Conservation (phyloP, 1,140 invertebrate genomes). For the Aethina tumida region DNA sequence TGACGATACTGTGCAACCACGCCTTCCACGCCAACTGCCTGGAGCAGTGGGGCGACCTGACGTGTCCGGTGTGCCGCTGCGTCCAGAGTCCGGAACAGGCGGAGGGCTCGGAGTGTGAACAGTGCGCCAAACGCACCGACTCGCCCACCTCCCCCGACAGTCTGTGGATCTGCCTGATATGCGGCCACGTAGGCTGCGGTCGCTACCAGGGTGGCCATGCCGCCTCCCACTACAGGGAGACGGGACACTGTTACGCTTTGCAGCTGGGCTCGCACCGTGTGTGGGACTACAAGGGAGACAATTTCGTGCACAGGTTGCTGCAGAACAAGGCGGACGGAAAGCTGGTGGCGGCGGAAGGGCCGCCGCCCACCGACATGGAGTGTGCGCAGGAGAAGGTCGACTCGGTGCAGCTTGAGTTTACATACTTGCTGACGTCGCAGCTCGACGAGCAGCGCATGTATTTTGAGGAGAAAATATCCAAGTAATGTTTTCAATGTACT, state of each 20-base stretch:
- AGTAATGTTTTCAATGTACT: constrained; percentile 36
- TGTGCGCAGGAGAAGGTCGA: constrained; percentile 79
- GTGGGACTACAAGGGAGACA: constrained; percentile 94
- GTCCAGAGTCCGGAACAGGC: constrained; percentile 83
- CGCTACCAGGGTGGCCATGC: constrained; percentile 47
- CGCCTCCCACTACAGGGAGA: constrained; percentile 82
- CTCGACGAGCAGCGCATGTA: constrained; percentile 88
- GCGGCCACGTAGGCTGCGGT: constrained; percentile 96
- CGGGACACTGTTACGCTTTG: constrained; percentile 95
- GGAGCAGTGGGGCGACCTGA: constrained; percentile 93
- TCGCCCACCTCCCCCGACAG: constrained; percentile 49
- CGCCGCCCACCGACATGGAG: constrained; percentile 46
- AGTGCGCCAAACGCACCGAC: constrained; percentile 28
- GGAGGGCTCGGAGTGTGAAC: constrained; percentile 32
- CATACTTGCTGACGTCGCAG: constrained; percentile 93
- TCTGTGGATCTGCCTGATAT: constrained; percentile 98
- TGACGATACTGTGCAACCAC: constrained; percentile 98
- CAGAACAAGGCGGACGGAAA: constrained; percentile 98
- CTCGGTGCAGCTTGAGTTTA: constrained; percentile 90
- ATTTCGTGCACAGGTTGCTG: constrained; percentile 92
- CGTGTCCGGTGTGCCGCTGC: constrained; percentile 65
- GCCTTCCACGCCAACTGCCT: constrained; percentile 93
- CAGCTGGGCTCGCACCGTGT: constrained; percentile 92
- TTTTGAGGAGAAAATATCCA: constrained; percentile 76
- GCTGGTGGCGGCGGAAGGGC: constrained; percentile 66